Percentiles rank a stretch among this genome's conserved stretches.
Evolutionary conservation across 2,113 vertebrate genomes (phyloP).

Genomic region (Lepidothrix coronata): DNA sequence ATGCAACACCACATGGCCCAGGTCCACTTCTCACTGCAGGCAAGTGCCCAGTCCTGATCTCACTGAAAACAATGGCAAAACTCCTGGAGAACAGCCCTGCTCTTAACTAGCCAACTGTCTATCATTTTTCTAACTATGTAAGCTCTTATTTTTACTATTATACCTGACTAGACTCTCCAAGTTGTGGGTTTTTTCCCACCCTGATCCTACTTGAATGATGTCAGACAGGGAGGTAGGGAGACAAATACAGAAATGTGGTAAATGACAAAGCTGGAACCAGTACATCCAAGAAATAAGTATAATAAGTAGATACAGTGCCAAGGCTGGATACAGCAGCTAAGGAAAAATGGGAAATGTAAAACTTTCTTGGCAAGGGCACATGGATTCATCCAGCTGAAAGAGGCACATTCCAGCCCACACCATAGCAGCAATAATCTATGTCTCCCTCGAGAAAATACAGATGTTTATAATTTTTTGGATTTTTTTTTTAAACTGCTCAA

Average conservation of each 20-base stretch:
- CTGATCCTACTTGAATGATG: slow-evolving; percentile 44
- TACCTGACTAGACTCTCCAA: slow-evolving; percentile 29
- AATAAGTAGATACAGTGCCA: slow-evolving; percentile 47
- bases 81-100: background rate
- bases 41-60: slow-evolving; percentile 42
- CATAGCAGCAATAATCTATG: slow-evolving; percentile 45
- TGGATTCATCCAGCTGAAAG: slow-evolving; percentile 58
- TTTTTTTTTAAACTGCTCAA: background rate
- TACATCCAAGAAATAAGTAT: slow-evolving; percentile 41
- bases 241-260: background rate
- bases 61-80: slow-evolving; percentile 8
- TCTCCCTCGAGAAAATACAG: slow-evolving; percentile 57
- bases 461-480: slow-evolving; percentile 61
- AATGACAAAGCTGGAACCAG: slow-evolving; percentile 35
- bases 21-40: background rate
- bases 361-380: slow-evolving; percentile 53
- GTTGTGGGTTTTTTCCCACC: slow-evolving; percentile 13
- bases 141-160: slow-evolving; percentile 25
- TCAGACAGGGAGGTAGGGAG: slow-evolving; percentile 5
- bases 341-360: slow-evolving; percentile 67
- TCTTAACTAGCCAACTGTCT: background rate
- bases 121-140: background rate
- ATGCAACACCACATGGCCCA: background rate
- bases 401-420: slow-evolving; percentile 49
- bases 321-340: slow-evolving; percentile 60